Base-by-base conservation (phyloP, 2,113 vertebrate species). In the Scytalopus superciliaris region DNA sequence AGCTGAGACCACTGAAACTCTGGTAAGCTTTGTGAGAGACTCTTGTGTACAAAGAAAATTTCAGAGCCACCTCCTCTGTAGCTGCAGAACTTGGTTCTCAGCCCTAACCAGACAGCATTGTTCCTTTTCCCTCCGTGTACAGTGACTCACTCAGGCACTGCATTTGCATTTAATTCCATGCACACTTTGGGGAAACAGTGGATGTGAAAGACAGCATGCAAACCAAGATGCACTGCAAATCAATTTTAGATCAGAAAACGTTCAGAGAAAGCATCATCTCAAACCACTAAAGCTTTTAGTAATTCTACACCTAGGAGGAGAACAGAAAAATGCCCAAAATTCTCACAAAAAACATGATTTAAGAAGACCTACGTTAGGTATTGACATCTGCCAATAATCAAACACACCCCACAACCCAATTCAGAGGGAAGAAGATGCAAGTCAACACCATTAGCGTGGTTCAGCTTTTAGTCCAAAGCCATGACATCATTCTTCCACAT, bases 131-230 rank as follows among this genome's bases (percentile, higher is more conserved):
- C 89, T 63, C 79, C 33, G 30, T 84, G 18, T 27, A 19, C 64
- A 42, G 31, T 80, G 89, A 93, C 75, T 93, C 81, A 85, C 47
- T 47, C 73, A 68, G 56, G 64, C 42, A 52, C 67, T 66, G 4
- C 30, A 92, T 84, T 89, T 94, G 68, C 73, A 96, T 90, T 78
- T 84, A 75, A 93, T 94, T 92, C 64, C 60, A 86, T 13, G 44
- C 9, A 57, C 35, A 8, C 50, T 88, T 66, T 33, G 45, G 42
- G 47, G 47, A 93, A 83, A 50, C 25, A 24, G 59, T 3, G 88
- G 24, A 83, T 52, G 63, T 33, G 35, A 63, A 80, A 94, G 78
- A 31, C 90, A 85, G 63, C 55, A 62, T 12, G 64, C 35, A 77
- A 86, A 57, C 37, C 28, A 42, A 77, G 52, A 44, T 23, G 49